These are phyloP conservation scores for Trissonchulus latispiculum DNA, from an alignment of 2,888 invertebrate genomes.

Conservation along the genomic window DNA sequence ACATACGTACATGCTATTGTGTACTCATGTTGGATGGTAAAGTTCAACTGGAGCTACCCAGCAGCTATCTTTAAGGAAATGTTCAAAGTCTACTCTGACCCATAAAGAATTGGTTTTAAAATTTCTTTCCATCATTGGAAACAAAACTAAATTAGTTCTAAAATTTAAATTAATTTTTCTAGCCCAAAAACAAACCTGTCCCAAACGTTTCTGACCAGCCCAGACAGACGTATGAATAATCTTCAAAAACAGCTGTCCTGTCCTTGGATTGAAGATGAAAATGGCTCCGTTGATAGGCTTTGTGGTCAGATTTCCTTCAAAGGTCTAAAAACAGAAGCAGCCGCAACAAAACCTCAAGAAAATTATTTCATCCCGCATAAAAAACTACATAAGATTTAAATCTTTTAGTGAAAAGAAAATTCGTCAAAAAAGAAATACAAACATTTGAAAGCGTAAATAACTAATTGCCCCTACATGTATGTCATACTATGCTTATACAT, in stretches of 20 bases:
- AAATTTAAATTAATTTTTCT: too few relatives aligned
- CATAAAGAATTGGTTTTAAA: too few relatives aligned
- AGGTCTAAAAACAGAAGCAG: conserved; percentile 58
- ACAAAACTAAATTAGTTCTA: too few relatives aligned
- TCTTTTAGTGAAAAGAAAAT: conserved; percentile 2
- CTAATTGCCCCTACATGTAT: neutral
- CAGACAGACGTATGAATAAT: conserved; percentile 99
- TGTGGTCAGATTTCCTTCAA: conserved; percentile 96
- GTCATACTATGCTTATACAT: too few relatives aligned
- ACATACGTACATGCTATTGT: too few relatives aligned
- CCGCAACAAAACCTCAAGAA: too few relatives aligned
- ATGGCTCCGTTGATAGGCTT: conserved; percentile 99
- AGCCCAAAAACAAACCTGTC: conserved; percentile 65
- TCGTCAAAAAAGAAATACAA: neutral
- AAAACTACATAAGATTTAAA: conserved; percentile 10
- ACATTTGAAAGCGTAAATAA: neutral
- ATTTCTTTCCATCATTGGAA: too few relatives aligned
- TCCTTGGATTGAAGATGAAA: conserved; percentile 98
- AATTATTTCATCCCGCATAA: too few relatives aligned
- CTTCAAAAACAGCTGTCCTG: conserved; percentile 95
- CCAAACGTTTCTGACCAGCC: conserved; percentile 99
- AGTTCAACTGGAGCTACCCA: too few relatives aligned
- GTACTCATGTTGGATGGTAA: too few relatives aligned
- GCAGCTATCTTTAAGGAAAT: too few relatives aligned
- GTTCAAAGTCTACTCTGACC: too few relatives aligned